phyloP scores from a whole-genome alignment of 2,797 vertebrate species.

The Gouania willdenowi region DNA sequence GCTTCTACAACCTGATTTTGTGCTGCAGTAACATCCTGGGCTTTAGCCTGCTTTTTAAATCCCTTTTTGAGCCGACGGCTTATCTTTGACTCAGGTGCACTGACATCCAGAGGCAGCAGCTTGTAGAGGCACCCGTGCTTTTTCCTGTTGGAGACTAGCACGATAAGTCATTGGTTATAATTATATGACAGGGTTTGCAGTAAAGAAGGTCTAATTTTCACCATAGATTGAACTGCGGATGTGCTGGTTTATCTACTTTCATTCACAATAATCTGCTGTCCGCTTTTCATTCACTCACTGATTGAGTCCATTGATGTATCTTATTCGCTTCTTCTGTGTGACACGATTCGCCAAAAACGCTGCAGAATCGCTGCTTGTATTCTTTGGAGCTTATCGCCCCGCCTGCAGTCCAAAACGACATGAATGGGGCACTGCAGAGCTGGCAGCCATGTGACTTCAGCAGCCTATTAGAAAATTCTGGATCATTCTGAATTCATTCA shows the following conservation, averaged over 20 bases:
- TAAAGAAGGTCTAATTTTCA: not conserved
- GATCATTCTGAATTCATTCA: conserved; percentile 57
- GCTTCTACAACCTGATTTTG: conserved; percentile 32
- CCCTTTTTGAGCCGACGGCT: conserved; percentile 23
- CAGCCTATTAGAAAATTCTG: conserved; percentile 24
- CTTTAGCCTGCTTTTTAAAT: conserved; percentile 37
- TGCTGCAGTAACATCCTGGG: conserved; percentile 6
- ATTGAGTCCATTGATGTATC: no score
- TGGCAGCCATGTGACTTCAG: conserved; percentile 31
- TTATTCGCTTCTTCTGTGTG: no score
- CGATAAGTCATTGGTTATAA: not conserved
- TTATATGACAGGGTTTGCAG: not conserved
- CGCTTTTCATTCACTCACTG: conserved; percentile 35
- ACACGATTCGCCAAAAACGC: conserved; percentile 30
- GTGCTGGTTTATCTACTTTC: conserved; percentile 1
- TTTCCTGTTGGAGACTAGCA: not conserved
- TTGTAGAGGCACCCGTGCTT: not conserved
- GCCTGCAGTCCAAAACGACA: conserved; percentile 11
- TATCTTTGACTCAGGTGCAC: not conserved
- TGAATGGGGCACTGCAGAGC: not conserved
- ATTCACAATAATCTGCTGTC: conserved; percentile 21
- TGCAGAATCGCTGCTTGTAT: conserved; percentile 30
- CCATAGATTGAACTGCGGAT: not conserved
- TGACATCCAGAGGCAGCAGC: not conserved
- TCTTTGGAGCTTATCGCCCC: conserved; percentile 17